phyloP scores from a whole-genome alignment of 2,888 invertebrate genomes.

The Dryomyza anilis region DNA sequence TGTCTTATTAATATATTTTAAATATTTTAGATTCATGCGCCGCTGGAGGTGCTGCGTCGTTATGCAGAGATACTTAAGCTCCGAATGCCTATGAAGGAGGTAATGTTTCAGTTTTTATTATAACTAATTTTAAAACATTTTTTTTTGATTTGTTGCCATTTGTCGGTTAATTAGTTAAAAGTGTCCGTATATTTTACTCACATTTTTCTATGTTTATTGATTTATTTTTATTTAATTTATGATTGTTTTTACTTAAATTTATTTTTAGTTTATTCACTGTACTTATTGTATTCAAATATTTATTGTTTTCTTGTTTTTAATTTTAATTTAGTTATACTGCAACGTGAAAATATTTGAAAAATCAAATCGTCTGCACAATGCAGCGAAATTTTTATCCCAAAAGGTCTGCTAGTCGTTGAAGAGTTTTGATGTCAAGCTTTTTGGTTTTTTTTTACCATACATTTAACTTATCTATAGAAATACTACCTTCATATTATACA shows the following conservation, averaged over 20 bases:
- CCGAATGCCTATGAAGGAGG: constrained; percentile 92
- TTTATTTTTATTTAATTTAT: constrained; percentile 10
- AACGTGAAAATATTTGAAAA: constrained; percentile 61
- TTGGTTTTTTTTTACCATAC: not conserved
- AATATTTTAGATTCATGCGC: constrained; percentile 84
- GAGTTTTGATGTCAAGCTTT: not conserved
- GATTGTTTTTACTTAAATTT: constrained; percentile 5
- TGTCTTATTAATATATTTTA: constrained; percentile 40
- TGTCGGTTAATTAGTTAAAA: too few species aligned
- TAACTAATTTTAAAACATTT: too few species aligned
- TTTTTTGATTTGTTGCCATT: too few species aligned
- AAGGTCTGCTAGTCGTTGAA: constrained; percentile 69
- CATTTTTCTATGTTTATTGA: too few species aligned
- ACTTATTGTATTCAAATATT: not conserved
- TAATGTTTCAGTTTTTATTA: too few species aligned
- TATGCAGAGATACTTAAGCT: constrained; percentile 92
- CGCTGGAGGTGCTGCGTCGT: constrained; percentile 78
- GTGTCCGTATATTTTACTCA: too few species aligned
- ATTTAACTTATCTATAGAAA: too few species aligned
- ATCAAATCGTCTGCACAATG: constrained; percentile 70
- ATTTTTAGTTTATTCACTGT: constrained; percentile 22
- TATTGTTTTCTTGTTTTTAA: constrained; percentile 56
- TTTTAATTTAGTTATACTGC: constrained; percentile 48
- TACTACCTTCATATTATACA: too few species aligned
- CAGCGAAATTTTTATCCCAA: constrained; percentile 69